Evolutionary conservation across 2,888 invertebrate species (phyloP), one percentile per base, ranked within the genome.

Genomic region (Dromius quadrimaculatus): DNA sequence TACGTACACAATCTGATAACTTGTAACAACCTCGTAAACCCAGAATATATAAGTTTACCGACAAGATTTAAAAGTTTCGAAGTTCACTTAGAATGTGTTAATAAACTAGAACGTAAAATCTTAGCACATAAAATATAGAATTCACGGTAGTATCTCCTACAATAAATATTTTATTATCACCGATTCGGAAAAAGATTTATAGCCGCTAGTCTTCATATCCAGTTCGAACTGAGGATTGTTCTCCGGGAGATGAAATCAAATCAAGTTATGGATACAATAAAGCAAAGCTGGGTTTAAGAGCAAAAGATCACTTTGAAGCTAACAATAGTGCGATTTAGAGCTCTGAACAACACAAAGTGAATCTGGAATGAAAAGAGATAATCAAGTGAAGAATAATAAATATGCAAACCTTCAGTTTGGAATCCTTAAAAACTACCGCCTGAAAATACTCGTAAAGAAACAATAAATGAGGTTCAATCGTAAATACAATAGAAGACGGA

Each of bases 351-450:
- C 22, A 13, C 38, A 61, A 22, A 9, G 41, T 61, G 17, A 61
- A 61, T 11, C 50, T 8, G 9, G 22, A 19, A n/a, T 13, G 47
- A 50, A 28, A 9, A 22, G 13, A 9, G 9, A 13, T 1, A 15
- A 11, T 6, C 23, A 50, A 32, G 41, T 61, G 61, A 41, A 36
- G 23, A 20, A 41, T 41, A 41, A 45, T 63, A 63, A 63, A 63
- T 63, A 63, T 63, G 63, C 63, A 63, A 64, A 64, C 47, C 23
- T 17, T 2, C 64, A 64, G 64, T 64, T 64, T 64, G 47, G 43
- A 63, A 63, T 64, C 64, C 64, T 50, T 64, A 64, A 64, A 62
- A 64, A 64, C 64, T 64, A 50, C 64, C 50, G 64, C 50, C 64
- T 64, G 50, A 19, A 50, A 64, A 47, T 64, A 19, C 64, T 47